phyloP scores from a whole-genome alignment of 2,113 vertebrate species.

The Xenopus tropicalis region DNA sequence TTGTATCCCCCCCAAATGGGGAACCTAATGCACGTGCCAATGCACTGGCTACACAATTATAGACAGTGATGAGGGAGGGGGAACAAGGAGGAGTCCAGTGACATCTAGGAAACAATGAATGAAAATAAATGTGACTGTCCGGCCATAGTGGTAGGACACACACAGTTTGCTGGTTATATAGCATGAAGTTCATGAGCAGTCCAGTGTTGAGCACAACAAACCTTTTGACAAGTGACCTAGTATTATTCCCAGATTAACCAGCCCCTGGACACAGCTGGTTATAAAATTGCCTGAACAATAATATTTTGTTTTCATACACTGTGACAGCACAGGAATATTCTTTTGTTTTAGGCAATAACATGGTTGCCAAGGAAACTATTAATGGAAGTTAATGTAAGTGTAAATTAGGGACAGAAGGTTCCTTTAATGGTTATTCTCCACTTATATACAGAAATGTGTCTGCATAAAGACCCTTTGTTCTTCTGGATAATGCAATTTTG shows the following conservation, averaged over 20 bases:
- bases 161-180: too few relatives aligned
- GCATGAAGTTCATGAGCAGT: too few relatives aligned
- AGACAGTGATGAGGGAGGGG: too few relatives aligned
- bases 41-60: too few relatives aligned
- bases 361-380: slow-evolving; percentile 66
- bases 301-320: slow-evolving; percentile 54
- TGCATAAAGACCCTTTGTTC: slow-evolving; percentile 35
- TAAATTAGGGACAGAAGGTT: slow-evolving; percentile 61
- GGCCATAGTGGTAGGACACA: too few relatives aligned
- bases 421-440: slow-evolving; percentile 49
- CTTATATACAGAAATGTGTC: slow-evolving; percentile 28
- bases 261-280: background rate
- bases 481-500: slow-evolving; percentile 8
- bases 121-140: too few relatives aligned
- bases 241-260: background rate
- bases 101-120: too few relatives aligned
- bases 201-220: too few relatives aligned
- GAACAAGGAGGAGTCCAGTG: too few relatives aligned
- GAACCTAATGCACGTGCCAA: too few relatives aligned
- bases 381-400: slow-evolving; percentile 65
- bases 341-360: slow-evolving; percentile 67
- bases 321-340: slow-evolving; percentile 59
- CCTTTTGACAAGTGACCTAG: background rate
- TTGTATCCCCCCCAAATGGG: too few relatives aligned
- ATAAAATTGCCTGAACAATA: background rate